phyloP scores from a whole-genome alignment of 1,140 invertebrate genomes.

The Acyrthosiphon pisum region DNA sequence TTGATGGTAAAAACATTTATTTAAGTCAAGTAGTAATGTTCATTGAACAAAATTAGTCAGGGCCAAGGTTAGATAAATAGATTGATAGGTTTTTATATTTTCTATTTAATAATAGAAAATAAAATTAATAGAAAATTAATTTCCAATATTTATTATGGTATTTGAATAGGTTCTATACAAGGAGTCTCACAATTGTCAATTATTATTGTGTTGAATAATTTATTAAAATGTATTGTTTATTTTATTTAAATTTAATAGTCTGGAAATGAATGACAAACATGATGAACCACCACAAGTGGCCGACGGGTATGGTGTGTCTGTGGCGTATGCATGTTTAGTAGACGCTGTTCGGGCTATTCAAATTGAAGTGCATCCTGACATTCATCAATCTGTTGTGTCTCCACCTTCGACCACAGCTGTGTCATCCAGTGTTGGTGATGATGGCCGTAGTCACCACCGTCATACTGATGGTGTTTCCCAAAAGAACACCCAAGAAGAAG shows the following conservation, averaged over 20 bases:
- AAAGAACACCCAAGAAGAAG: slow-evolving; percentile 60
- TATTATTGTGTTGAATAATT: background rate
- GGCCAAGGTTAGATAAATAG: too few species aligned
- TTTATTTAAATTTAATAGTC: slow-evolving; percentile 67
- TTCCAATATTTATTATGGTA: too few species aligned
- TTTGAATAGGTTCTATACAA: too few species aligned
- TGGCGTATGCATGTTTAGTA: slow-evolving; percentile 90
- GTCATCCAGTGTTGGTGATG: slow-evolving; percentile 23
- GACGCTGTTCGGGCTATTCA: slow-evolving; percentile 79
- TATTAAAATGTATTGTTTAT: slow-evolving; percentile 25
- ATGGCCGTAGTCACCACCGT: background rate
- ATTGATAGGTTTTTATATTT: too few species aligned
- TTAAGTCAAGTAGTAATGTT: too few species aligned
- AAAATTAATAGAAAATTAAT: too few species aligned
- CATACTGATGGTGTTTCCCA: background rate
- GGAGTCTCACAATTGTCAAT: too few species aligned
- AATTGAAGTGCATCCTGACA: slow-evolving; percentile 30
- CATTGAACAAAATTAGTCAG: too few species aligned
- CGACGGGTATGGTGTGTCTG: slow-evolving; percentile 94
- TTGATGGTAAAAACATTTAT: too few species aligned
- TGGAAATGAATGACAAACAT: slow-evolving; percentile 91
- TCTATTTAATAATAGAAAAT: too few species aligned
- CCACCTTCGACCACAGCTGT: background rate
- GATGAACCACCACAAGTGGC: slow-evolving; percentile 90
- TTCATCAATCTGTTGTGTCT: background rate